A percentile compares a stretch with the other conserved stretches of the same genome.
Evolutionary conservation across 2,113 vertebrate genomes (phyloP).

Genomic region (Aptenodytes patagonicus): DNA sequence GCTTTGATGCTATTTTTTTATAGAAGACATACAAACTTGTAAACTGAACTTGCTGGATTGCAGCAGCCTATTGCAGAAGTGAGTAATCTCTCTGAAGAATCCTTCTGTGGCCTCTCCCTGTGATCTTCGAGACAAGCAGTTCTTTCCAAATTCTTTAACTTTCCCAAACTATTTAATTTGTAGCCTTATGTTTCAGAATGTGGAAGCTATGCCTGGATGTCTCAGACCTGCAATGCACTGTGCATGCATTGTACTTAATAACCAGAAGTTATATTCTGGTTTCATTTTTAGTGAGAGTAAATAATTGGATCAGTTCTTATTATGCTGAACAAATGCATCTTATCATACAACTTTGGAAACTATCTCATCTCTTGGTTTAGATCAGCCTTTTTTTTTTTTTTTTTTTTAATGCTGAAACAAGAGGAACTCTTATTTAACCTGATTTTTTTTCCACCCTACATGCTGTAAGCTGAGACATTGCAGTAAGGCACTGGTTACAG

Average conservation of each 20-base stretch:
- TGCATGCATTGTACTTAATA: neutral
- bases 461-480: neutral
- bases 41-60: neutral
- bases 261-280: neutral
- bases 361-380: neutral
- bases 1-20: neutral
- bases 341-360: neutral
- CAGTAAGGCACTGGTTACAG: neutral
- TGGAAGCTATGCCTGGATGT: neutral
- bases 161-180: neutral
- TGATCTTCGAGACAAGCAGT: neutral
- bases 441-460: neutral
- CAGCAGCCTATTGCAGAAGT: neutral
- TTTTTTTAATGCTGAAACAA: neutral
- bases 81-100: neutral
- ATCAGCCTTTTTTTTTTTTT: neutral
- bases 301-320: neutral
- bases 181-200: neutral
- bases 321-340: neutral
- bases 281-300: neutral
- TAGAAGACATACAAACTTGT: neutral
- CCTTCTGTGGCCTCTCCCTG: neutral
- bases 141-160: neutral
- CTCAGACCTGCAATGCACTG: neutral
- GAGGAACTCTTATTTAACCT: neutral